Base-by-base conservation (phyloP, 2,888 invertebrate species). In the Trissolcus japonicus region DNA sequence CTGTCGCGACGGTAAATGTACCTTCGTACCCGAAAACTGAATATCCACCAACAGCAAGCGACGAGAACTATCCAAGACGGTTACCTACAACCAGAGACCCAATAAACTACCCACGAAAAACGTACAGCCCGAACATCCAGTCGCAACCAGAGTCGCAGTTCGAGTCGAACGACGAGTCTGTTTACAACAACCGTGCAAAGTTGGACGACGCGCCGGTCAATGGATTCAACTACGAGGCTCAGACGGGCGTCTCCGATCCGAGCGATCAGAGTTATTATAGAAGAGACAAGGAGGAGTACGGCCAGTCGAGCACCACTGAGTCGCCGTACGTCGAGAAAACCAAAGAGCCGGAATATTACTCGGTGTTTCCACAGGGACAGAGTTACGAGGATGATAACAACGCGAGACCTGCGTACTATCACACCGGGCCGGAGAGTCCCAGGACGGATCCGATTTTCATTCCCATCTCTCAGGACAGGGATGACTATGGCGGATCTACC, bases 141-240 rank as follows among this genome's bases (percentile, higher is more conserved):
- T 50, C 50, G 35, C 79, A 74, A n/a, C 65, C 55, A 9, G 65
- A 78, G 62, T 59, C 68, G 9, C 76, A 78, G 19, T 81, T 78
- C 35, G 78, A 76, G 2, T 16, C 57, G n/a, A 79, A 68, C 53
- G 74, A 80, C 40, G 82, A 79, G 56, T 53, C 77, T 13, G 66
- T 35, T 21, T 67, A 73, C 29, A 73, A 77, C 56, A 25, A n/a
- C 4, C 80, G 78, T 35, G 54, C 66, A 6, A 76, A 76, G 13
- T 50, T 86, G 0, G 84, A 85, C 7, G 80, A 80, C 2, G 74
- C 80, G 2, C 86, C 86, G 0, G 80, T 86, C 1, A 85, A 86
- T 56, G 87, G 86, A 51, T 88, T 87, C 68, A 87, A 87, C 73
- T 88, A 86, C 71, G 84, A 83, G 48, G 76, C 79, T 3, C 83